These are phyloP conservation scores for Mellilla xanthometata DNA, from an alignment of 2,888 invertebrate genomes.

Conservation along the genomic window DNA sequence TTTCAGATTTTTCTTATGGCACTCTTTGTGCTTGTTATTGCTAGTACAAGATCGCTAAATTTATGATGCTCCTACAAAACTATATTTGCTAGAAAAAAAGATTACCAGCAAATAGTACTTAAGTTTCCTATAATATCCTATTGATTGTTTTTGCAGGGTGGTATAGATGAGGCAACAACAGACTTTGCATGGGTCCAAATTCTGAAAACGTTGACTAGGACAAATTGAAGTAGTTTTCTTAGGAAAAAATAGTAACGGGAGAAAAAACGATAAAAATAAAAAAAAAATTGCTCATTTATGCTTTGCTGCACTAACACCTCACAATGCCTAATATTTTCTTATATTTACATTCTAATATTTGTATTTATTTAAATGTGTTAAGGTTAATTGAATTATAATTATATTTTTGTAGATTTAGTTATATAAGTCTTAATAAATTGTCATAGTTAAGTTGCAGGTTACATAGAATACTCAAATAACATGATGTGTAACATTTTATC, in stretches of 20 bases:
- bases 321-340: slow-evolving; percentile 16
- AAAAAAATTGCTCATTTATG: slow-evolving; percentile 40
- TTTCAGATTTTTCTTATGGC: no score
- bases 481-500: slow-evolving; percentile 60
- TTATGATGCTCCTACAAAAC: no score
- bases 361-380: slow-evolving; percentile 3
- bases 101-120: background rate
- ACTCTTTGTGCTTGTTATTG: no score
- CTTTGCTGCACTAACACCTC: slow-evolving; percentile 61
- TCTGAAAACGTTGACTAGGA: background rate
- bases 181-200: slow-evolving; percentile 15
- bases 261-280: slow-evolving; percentile 24
- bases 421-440: slow-evolving; percentile 14
- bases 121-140: background rate
- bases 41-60: no score
- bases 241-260: slow-evolving; percentile 19
- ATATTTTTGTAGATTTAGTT: slow-evolving; percentile 12
- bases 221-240: slow-evolving; percentile 7
- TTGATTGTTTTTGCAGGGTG: slow-evolving; percentile 64
- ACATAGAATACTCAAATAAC: slow-evolving; percentile 53
- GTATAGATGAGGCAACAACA: slow-evolving; percentile 57
- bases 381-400: background rate
- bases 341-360: slow-evolving; percentile 2
- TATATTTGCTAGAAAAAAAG: background rate
- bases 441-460: slow-evolving; percentile 40